phyloP scores from a whole-genome alignment of 2,888 invertebrate species.

The Busseola fusca region DNA sequence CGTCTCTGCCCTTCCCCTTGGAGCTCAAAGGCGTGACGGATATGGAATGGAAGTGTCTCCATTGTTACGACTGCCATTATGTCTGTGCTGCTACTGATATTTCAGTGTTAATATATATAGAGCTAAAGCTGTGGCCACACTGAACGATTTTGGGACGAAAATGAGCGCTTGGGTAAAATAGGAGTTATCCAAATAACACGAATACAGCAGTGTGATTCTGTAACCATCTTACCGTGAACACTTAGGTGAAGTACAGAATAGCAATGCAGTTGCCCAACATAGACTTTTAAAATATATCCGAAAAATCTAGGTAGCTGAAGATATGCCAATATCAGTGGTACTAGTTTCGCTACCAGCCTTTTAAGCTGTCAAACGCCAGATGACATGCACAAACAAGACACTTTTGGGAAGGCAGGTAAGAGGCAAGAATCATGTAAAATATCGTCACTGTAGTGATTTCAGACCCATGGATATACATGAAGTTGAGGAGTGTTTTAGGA shows the following conservation, averaged over 20 bases:
- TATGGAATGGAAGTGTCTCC: conserved; percentile 46
- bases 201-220: no score
- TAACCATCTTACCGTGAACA: no score
- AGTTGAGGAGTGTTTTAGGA: not conserved
- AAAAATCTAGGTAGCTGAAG: conserved; percentile 17
- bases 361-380: conserved; percentile 48
- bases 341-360: conserved; percentile 31
- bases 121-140: conserved; percentile 18
- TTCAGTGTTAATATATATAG: conserved; percentile 7
- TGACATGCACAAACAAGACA: conserved; percentile 35
- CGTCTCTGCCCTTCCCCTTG: conserved; percentile 42
- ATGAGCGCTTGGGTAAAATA: not conserved
- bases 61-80: conserved; percentile 40
- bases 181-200: not conserved
- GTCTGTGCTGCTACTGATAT: conserved; percentile 8
- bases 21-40: conserved; percentile 42
- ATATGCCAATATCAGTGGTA: conserved; percentile 9
- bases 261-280: no score
- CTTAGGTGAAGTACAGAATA: no score
- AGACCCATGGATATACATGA: not conserved
- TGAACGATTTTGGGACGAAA: not conserved
- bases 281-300: conserved; percentile 1
- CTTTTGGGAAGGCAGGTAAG: conserved; percentile 23
- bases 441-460: not conserved
- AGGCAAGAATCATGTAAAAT: conserved; percentile 9